Conservation (phyloP, 1,140 invertebrate genomes). For the Rhagoletis zephyria region DNA sequence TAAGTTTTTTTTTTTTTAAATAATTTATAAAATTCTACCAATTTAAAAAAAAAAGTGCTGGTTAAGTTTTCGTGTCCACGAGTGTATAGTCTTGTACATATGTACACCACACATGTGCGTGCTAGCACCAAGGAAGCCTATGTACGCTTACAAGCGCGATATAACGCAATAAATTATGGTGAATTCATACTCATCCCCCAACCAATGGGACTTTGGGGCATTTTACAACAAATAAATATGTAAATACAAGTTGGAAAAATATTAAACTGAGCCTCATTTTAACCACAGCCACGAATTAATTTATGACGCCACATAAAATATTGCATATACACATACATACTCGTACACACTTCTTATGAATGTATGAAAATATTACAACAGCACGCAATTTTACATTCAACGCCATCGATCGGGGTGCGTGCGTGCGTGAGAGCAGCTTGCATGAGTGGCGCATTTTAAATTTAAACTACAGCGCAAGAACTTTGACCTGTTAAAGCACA, state of each 20-base stretch:
- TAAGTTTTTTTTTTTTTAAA: too few relatives aligned
- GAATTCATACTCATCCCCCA: not conserved
- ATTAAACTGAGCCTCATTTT: constrained; percentile 2
- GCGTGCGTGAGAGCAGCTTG: not conserved
- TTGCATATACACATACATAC: not conserved
- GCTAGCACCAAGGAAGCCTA: too few relatives aligned
- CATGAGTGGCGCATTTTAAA: constrained; percentile 14
- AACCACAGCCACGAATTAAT: constrained; percentile 10
- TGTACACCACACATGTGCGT: too few relatives aligned
- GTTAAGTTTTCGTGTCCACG: too few relatives aligned
- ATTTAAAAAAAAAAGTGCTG: too few relatives aligned
- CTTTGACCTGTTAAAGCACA: constrained; percentile 1
- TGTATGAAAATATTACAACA: not conserved
- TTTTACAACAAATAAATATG: not conserved
- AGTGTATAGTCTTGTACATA: too few relatives aligned
- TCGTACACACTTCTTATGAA: not conserved
- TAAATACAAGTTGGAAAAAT: not conserved
- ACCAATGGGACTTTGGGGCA: too few relatives aligned
- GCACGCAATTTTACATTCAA: not conserved
- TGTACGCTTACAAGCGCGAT: not conserved
- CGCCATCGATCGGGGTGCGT: not conserved
- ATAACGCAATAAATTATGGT: constrained; percentile 1
- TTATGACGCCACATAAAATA: constrained; percentile 42
- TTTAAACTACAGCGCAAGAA: not conserved
- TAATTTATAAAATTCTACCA: too few relatives aligned